Conservation (phyloP, 2,113 vertebrate species). For the Catharus bicknelli region DNA sequence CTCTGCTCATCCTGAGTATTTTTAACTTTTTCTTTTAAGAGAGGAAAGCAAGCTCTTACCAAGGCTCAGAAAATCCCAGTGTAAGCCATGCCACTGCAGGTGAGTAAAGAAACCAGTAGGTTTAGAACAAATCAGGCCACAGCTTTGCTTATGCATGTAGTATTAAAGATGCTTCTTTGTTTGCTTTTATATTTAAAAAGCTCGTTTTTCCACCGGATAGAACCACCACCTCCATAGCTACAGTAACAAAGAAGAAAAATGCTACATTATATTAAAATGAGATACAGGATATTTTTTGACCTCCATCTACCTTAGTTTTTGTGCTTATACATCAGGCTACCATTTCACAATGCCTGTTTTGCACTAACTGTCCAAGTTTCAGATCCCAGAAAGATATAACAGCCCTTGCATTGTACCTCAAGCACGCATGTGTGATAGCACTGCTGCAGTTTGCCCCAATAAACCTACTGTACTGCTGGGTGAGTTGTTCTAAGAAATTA, state of each 20-base stretch:
- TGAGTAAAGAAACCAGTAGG: slow-evolving; percentile 19
- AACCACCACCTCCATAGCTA: neutral
- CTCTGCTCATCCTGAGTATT: slow-evolving; percentile 1
- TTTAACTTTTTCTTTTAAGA: neutral
- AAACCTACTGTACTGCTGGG: neutral
- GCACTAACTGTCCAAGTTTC: neutral
- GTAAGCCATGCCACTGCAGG: slow-evolving; percentile 25
- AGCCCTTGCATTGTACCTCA: neutral
- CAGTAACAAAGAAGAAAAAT: neutral
- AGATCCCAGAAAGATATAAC: neutral
- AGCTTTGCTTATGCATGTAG: neutral
- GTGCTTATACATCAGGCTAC: neutral
- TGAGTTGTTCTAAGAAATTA: neutral
- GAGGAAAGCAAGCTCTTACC: slow-evolving; percentile 37
- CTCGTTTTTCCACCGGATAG: neutral
- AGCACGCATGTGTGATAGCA: fast-evolving
- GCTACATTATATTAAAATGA: neutral
- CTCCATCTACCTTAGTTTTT: neutral
- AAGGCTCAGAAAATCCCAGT: slow-evolving; percentile 39
- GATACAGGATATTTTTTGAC: neutral
- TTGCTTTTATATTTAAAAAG: neutral
- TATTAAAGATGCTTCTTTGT: neutral
- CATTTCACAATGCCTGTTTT: neutral
- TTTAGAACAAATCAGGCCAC: neutral
- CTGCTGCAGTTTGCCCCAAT: neutral